Evolutionary conservation across 2,113 vertebrate genomes (phyloP).

Genomic region (Trichomycterus rosablanca): DNA sequence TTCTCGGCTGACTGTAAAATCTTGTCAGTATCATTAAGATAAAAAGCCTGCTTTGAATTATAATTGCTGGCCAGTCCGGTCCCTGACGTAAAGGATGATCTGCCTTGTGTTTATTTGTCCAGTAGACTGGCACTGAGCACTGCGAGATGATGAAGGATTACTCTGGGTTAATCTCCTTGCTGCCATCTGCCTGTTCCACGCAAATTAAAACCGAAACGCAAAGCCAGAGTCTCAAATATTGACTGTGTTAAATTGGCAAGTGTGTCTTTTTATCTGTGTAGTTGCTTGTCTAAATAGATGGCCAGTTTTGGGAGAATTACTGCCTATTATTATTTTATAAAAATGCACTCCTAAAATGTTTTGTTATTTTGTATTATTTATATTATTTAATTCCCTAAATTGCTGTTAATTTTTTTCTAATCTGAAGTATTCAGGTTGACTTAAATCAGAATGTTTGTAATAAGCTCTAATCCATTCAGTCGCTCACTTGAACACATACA

Average conservation of each 20-base stretch:
- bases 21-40: neutral
- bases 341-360: too few relatives aligned
- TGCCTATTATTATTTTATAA: too few relatives aligned
- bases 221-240: conserved; percentile 41
- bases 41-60: neutral
- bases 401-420: too few relatives aligned
- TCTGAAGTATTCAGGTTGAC: too few relatives aligned
- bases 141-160: conserved; percentile 70
- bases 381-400: too few relatives aligned
- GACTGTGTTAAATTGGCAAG: conserved; percentile 48
- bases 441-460: too few relatives aligned
- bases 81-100: conserved; percentile 9
- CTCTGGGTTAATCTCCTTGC: conserved; percentile 67
- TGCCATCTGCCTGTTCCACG: conserved; percentile 63
- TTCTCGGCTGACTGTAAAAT: neutral
- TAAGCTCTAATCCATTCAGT: too few relatives aligned
- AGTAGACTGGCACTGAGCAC: conserved; percentile 56
- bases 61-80: neutral
- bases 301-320: too few relatives aligned
- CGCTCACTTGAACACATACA: too few relatives aligned
- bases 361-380: too few relatives aligned
- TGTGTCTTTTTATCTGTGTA: conserved; percentile 32
- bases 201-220: conserved; percentile 64
- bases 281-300: neutral
- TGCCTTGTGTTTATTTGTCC: conserved; percentile 42